Conservation (phyloP, 2,113 vertebrate genomes). For the Alexandromys fortis region DNA sequence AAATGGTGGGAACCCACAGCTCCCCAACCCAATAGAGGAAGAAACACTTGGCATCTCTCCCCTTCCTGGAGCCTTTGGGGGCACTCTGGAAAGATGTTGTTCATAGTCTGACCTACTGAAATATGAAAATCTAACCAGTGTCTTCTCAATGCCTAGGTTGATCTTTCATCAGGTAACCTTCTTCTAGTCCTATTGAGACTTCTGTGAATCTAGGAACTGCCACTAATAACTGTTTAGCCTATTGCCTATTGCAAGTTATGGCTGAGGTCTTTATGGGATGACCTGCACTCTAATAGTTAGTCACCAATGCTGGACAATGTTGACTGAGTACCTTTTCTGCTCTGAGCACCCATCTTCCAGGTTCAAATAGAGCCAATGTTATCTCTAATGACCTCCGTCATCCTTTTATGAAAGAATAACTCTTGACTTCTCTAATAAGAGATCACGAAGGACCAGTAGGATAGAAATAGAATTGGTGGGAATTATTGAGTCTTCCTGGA, state of each 20-base stretch:
- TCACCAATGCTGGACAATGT: background rate
- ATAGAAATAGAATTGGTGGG: background rate
- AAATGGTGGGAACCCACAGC: no score
- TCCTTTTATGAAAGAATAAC: background rate
- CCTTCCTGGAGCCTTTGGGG: background rate
- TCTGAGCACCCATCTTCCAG: background rate
- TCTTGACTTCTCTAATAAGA: background rate
- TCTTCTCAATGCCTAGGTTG: background rate
- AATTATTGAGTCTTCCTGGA: no score
- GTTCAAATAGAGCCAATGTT: background rate
- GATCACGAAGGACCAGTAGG: background rate
- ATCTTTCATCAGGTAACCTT: background rate
- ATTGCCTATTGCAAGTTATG: background rate
- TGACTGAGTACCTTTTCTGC: background rate
- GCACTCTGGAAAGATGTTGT: background rate
- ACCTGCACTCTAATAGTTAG: background rate
- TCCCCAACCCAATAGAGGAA: background rate
- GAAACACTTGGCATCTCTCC: background rate
- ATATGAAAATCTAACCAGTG: background rate
- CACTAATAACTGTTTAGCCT: background rate
- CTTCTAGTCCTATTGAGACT: background rate
- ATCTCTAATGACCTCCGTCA: background rate
- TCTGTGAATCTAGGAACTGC: background rate
- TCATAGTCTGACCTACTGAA: fast-evolving
- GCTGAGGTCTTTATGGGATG: background rate